A percentile compares a stretch with the other conserved stretches of the same genome.
Conservation (phyloP, 2,888 invertebrate species). For the Torymus texanus region DNA sequence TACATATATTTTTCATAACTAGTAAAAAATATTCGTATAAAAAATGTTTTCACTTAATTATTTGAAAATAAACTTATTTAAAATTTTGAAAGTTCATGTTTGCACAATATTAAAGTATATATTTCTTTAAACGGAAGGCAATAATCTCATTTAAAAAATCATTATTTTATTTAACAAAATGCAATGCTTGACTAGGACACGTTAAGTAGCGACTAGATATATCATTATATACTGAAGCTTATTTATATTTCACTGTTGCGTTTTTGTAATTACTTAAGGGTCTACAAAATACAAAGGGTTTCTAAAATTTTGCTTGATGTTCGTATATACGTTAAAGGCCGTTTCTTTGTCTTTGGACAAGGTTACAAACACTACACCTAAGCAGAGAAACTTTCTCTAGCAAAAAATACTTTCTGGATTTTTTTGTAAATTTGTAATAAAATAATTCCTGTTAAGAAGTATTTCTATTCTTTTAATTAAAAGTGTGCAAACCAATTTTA, state of each 20-base stretch:
- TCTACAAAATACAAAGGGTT: constrained; percentile 51
- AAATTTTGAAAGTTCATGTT: neutral
- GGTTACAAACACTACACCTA: constrained; percentile 38
- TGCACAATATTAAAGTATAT: constrained; percentile 21
- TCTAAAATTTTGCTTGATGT: constrained; percentile 39
- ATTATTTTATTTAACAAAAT: constrained; percentile 61
- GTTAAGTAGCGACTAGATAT: constrained; percentile 73
- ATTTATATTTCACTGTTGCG: constrained; percentile 34
- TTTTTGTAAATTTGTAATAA: constrained; percentile 33
- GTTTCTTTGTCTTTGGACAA: constrained; percentile 49
- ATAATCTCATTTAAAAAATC: neutral
- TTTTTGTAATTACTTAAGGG: neutral
- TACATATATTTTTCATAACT: constrained; percentile 16
- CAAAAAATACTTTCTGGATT: constrained; percentile 48
- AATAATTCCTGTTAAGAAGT: constrained; percentile 27
- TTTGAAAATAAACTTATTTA: constrained; percentile 13
- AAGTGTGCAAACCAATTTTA: constrained; percentile 14
- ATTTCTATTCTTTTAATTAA: constrained; percentile 17
- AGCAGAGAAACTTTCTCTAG: constrained; percentile 28
- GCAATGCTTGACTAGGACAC: constrained; percentile 71
- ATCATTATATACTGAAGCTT: constrained; percentile 50
- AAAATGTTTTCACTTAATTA: constrained; percentile 14
- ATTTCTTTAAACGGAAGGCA: constrained; percentile 7
- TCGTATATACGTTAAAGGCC: constrained; percentile 43
- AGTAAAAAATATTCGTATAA: constrained; percentile 25